phyloP scores from a whole-genome alignment of 2,113 vertebrate genomes.

The Scomber scombrus region DNA sequence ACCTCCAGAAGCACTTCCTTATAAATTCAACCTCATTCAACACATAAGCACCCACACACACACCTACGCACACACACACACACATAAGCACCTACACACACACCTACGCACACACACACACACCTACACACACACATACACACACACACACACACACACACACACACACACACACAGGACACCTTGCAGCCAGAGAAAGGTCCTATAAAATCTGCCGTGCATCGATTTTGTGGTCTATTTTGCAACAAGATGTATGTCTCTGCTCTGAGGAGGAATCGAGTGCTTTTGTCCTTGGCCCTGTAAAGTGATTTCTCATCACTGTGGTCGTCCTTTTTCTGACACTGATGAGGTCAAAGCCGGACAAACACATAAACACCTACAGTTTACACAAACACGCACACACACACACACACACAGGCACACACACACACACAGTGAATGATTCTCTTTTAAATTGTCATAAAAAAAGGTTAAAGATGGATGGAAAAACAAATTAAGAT shows the following conservation, averaged over 20 bases:
- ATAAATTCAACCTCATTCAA: conserved; percentile 24
- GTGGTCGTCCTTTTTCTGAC: conserved; percentile 8
- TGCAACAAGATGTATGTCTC: conserved; percentile 58
- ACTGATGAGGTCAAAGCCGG: conserved; percentile 26
- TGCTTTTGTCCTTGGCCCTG: conserved; percentile 43
- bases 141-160: conserved; percentile 36
- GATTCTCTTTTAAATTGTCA: no score
- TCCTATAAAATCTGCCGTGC: conserved; percentile 27
- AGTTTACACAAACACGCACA: background rate
- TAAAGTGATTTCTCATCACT: conserved; percentile 51
- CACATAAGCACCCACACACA: conserved; percentile 16
- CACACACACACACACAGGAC: conserved; percentile 32
- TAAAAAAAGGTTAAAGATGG: no score
- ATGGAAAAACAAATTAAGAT: no score
- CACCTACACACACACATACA: conserved; percentile 6
- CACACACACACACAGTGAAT: no score
- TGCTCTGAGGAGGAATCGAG: conserved; percentile 34
- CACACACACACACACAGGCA: no score
- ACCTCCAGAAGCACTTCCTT: conserved; percentile 47
- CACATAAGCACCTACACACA: no score
- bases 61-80: conserved; percentile 28
- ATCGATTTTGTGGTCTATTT: conserved; percentile 56
- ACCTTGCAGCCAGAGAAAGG: conserved; percentile 35
- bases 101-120: conserved; percentile 27
- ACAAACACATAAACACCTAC: conserved; percentile 14